Evolutionary conservation across 2,888 invertebrate genomes (phyloP), one percentile per base, ranked within the genome.

Genomic region (Perdita meconis): DNA sequence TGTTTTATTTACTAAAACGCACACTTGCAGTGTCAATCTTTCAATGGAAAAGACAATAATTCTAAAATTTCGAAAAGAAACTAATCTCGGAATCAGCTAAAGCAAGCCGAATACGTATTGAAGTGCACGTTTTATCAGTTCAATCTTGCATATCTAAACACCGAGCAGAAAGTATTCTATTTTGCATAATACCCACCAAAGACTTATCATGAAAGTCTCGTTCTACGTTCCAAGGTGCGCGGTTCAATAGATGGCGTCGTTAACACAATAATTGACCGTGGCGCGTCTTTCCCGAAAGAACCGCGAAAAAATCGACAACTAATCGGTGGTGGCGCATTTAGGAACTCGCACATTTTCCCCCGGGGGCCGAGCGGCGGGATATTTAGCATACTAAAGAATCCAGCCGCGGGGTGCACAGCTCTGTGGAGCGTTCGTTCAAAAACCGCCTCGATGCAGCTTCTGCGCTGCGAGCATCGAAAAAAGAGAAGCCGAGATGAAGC

Each of bases 371-470:
- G 71, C 73, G 61, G 65, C 70, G 80, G 74, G 81, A 73, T 84
- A 83, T 84, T 91, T 90, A 87, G 88, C 90, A 91, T 91, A 90
- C 86, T 90, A 90, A 90, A 90, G 86, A 85, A 82, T 30, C 74
- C 80, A 66, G 79, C 81, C 82, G 82, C 81, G 71, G 86, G 79
- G 83, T 77, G 68, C 61, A 34, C 63, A 66, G 64, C 69, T 61
- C 26, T 44, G 50, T 26, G 57, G 50, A 76, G 66, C 66, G 80
- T 85, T 81, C 80, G 66, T 59, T 80, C 64, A 53, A 65, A 69
- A 72, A 50, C 38, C 70, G 56, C 65, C 56, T 30, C 53, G 61
- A 72, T 56, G 64, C 51, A 57, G 76, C 65, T 80, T 69, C 34
- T 63, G 69, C 53, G 44, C 47, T 10, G 22, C 22, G 47, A 47